A percentile compares a stretch with the other conserved stretches of the same genome.
These are phyloP conservation scores for Thera britannica DNA, from an alignment of 2,888 invertebrate species.

Conservation along the genomic window DNA sequence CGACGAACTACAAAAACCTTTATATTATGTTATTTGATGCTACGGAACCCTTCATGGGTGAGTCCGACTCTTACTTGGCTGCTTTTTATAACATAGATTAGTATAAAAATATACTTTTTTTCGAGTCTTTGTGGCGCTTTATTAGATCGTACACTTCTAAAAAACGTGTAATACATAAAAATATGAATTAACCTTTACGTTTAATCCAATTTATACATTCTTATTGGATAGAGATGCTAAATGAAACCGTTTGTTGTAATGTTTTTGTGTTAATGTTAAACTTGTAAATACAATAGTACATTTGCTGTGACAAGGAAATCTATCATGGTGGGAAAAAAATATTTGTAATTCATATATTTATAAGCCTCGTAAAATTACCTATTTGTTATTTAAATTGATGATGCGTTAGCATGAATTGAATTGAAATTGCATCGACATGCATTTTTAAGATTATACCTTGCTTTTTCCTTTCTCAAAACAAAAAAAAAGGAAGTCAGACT, in stretches of 20 bases:
- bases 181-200: conserved; percentile 33
- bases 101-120: no score
- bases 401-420: not conserved
- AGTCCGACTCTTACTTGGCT: no score
- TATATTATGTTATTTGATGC: no score
- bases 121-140: not conserved
- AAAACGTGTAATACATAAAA: conserved; percentile 36
- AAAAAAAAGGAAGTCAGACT: no score
- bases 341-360: conserved; percentile 10
- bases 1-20: no score
- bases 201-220: conserved; percentile 23
- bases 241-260: conserved; percentile 14
- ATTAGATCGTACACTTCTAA: conserved; percentile 3
- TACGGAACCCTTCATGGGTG: no score
- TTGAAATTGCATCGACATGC: not conserved
- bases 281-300: conserved; percentile 3
- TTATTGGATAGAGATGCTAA: conserved; percentile 30
- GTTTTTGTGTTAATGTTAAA: not conserved
- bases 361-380: not conserved
- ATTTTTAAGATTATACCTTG: no score
- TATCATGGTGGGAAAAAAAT: conserved; percentile 22
- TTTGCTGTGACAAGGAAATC: conserved; percentile 25
- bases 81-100: no score
- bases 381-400: not conserved
- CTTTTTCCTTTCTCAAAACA: no score